These are phyloP conservation scores for Andrena bicolor DNA, from an alignment of 2,888 invertebrate species.

Conservation along the genomic window DNA sequence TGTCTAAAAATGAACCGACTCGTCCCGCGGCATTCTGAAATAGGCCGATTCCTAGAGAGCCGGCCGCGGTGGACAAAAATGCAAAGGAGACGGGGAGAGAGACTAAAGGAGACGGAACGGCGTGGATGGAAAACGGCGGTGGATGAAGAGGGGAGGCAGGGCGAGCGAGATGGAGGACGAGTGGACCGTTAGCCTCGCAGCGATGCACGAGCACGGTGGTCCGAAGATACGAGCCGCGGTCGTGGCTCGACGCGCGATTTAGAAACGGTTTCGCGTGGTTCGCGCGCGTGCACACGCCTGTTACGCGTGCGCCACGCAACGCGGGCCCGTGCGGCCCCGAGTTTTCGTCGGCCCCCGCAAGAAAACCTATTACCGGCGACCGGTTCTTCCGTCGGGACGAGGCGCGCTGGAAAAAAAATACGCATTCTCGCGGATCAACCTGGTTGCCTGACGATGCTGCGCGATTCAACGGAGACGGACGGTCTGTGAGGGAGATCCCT, in stretches of 20 bases:
- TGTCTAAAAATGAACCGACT: slow-evolving; percentile 62
- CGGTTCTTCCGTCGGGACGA: slow-evolving; percentile 55
- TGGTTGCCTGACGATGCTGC: slow-evolving; percentile 20
- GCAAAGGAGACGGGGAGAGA: slow-evolving; percentile 41
- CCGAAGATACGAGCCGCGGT: slow-evolving; percentile 34
- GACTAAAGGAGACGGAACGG: slow-evolving; percentile 38
- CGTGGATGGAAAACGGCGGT: slow-evolving; percentile 17
- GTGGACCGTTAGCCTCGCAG: slow-evolving; percentile 75
- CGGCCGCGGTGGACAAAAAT: slow-evolving; percentile 27
- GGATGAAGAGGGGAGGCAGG: neutral
- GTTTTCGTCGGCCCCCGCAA: slow-evolving; percentile 45
- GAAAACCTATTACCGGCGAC: slow-evolving; percentile 62
- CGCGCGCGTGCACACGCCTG: slow-evolving; percentile 4
- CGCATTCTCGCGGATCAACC: slow-evolving; percentile 44
- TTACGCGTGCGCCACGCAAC: neutral
- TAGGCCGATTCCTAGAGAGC: slow-evolving; percentile 72
- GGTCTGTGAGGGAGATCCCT: neutral
- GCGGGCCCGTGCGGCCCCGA: neutral
- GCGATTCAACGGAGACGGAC: slow-evolving; percentile 9
- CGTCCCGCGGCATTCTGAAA: slow-evolving; percentile 66
- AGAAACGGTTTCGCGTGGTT: slow-evolving; percentile 34
- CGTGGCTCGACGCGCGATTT: slow-evolving; percentile 46
- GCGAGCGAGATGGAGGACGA: slow-evolving; percentile 49
- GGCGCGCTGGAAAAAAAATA: slow-evolving; percentile 38
- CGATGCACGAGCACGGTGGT: slow-evolving; percentile 64